Evolutionary conservation across 1,140 invertebrate genomes (phyloP).

Genomic region (Meloidogyne exigua): DNA sequence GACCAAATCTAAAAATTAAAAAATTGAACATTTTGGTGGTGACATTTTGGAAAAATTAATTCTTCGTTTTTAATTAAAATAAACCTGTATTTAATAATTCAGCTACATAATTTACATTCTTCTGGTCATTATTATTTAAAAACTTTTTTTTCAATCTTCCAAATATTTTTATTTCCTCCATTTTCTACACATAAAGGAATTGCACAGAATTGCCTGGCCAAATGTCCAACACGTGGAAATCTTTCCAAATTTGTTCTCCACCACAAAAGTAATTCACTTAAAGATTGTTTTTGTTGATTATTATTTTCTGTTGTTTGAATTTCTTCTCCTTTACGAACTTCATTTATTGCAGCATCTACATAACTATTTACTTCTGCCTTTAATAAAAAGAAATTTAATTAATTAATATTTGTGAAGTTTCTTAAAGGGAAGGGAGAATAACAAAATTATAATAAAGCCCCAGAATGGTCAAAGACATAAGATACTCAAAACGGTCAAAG

Average conservation of each 20-base stretch:
- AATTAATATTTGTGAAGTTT: too few relatives aligned
- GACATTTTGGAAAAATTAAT: too few relatives aligned
- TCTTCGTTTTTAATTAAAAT: too few relatives aligned
- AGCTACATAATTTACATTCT: slow-evolving; percentile 11
- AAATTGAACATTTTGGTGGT: too few relatives aligned
- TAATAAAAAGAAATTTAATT: neutral
- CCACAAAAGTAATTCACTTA: slow-evolving; percentile 23
- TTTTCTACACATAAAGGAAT: slow-evolving; percentile 8
- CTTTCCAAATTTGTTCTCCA: slow-evolving; percentile 22
- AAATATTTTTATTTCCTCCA: neutral
- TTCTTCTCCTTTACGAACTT: neutral
- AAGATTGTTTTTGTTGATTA: neutral
- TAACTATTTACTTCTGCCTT: slow-evolving; percentile 24
- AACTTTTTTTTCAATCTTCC: neutral
- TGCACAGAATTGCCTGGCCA: slow-evolving; percentile 24
- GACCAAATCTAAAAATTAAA: neutral
- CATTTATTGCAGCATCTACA: slow-evolving; percentile 12
- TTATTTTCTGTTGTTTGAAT: neutral
- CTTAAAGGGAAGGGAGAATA: neutral
- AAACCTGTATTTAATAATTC: slow-evolving; percentile 6
- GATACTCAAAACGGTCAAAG: too few relatives aligned
- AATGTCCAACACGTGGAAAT: slow-evolving; percentile 21
- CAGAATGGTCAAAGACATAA: too few relatives aligned
- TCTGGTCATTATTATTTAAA: neutral
- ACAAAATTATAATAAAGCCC: too few relatives aligned